phyloP scores from a whole-genome alignment of 2,797 vertebrate genomes.

The Myiotriccus ornatus region DNA sequence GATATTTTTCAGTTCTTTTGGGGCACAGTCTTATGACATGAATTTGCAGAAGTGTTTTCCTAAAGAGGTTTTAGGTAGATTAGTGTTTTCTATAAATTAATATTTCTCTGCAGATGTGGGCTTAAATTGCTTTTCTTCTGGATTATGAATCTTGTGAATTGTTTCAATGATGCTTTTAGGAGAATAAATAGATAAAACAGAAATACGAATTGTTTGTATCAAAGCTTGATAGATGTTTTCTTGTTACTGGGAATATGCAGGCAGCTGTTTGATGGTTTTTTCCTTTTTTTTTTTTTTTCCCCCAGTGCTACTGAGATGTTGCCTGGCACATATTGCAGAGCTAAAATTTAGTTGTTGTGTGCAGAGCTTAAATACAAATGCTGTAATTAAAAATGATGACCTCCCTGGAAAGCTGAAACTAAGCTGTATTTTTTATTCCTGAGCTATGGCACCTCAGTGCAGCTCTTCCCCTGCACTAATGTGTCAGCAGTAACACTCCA shows the following conservation, averaged over 20 bases:
- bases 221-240: not conserved
- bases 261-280: not conserved
- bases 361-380: not conserved
- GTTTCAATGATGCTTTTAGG: constrained; percentile 21
- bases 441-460: not conserved
- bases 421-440: not conserved
- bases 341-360: not conserved
- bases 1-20: not conserved
- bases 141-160: constrained; percentile 21
- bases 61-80: constrained; percentile 17
- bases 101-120: not conserved
- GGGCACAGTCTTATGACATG: not conserved
- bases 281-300: not conserved
- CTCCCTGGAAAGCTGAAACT: not conserved
- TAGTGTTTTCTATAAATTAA: constrained; percentile 18
- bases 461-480: not conserved
- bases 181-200: constrained; percentile 31
- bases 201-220: not conserved
- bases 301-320: not conserved
- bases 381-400: constrained; percentile 5
- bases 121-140: constrained; percentile 6
- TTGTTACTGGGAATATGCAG: not conserved
- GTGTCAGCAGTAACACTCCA: not conserved
- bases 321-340: not conserved
- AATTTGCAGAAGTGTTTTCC: not conserved